Evolutionary conservation across 2,797 vertebrate genomes (phyloP), one percentile per base, ranked within the genome.

Genomic region (Pelochelys cantorii): DNA sequence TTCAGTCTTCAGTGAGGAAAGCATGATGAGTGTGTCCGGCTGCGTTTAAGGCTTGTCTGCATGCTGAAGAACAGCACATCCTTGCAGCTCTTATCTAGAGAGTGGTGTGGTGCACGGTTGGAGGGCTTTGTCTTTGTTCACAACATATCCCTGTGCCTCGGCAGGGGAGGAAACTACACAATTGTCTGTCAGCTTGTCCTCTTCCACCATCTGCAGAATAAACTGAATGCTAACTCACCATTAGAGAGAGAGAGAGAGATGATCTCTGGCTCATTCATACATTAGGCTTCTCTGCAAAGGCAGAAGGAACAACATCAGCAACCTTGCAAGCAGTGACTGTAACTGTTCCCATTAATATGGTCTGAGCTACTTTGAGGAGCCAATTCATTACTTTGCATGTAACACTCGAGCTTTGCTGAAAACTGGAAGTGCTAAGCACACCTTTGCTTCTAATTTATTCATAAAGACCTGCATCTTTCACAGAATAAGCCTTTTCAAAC

Each of bases 111-210:
- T 87, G 96, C 97, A 79, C 96, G 95, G 96, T 94, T 96, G 77
- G 29, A 90, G 93, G 96, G 97, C 96, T 98, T 98, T 98, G 98
- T 98, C 98, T 98, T 97, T 95, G 98, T 98, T 97, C 97, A 96
- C 97, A 96, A 97, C 98, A 98, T 97, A 98, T 97, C 97, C 97
- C 78, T 90, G 97, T 97, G 92, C 84, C 98, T 98, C 97, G 81
- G 97, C 96, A 93, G 92, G 95, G 95, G 97, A 94, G 93, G 94
- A 90, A 87, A 75, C 96, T 93, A 77, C 97, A 96, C 96, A 94
- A 75, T 92, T 97, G 93, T 92, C 96, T 97, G 97, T 90, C 98
- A 97, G 97, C 95, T 91, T 83, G 95, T 97, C 79, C 96, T 97
- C 95, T 96, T 90, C 93, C 89, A 94, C 89, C 96, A 93, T 85